Conservation (phyloP, 2,113 vertebrate species). For the Sminthopsis crassicaudata region DNA sequence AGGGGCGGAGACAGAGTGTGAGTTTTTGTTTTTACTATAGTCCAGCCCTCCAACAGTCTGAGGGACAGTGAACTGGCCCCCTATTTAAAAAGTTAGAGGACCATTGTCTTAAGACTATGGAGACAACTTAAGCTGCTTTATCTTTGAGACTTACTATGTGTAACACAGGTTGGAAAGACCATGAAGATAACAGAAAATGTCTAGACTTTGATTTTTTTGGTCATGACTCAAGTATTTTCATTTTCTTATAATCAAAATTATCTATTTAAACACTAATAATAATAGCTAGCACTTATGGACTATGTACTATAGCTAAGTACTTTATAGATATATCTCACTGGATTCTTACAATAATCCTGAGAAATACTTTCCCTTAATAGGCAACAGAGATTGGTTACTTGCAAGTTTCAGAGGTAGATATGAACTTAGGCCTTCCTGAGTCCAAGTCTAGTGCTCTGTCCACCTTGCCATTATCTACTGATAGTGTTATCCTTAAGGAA, state of each 20-base stretch:
- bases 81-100: too few species aligned
- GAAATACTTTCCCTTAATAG: not conserved
- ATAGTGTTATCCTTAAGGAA: not conserved
- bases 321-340: not conserved
- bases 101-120: too few species aligned
- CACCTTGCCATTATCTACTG: not conserved
- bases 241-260: not conserved
- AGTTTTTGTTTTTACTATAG: too few species aligned
- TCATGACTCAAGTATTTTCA: not conserved
- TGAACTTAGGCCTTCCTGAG: not conserved
- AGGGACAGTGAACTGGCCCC: too few species aligned
- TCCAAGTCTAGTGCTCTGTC: not conserved
- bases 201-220: not conserved
- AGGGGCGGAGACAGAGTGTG: too few species aligned
- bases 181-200: not conserved
- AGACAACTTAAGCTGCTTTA: not conserved
- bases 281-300: not conserved
- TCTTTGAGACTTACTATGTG: not conserved
- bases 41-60: too few species aligned
- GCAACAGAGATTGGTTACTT: too few species aligned
- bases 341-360: not conserved
- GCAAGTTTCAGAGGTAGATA: not conserved
- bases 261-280: not conserved
- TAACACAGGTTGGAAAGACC: not conserved
- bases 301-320: not conserved